phyloP scores from a whole-genome alignment of 2,797 vertebrate species.

The Myoxocephalus aenaeus region DNA sequence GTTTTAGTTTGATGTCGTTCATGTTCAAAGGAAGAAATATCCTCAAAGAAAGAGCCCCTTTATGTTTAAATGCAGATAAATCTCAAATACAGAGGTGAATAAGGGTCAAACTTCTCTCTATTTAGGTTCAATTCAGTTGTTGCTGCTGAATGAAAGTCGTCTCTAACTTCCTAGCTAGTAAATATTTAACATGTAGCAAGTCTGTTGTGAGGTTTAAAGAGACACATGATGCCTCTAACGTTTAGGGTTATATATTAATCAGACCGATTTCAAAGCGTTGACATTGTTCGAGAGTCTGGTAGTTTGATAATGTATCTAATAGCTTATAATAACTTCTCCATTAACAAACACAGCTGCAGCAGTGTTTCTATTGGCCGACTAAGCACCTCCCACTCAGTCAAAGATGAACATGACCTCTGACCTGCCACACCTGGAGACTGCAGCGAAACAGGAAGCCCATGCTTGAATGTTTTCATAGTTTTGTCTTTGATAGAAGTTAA shows the following conservation, averaged over 20 bases:
- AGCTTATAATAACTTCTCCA: too few species aligned
- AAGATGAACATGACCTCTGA: too few species aligned
- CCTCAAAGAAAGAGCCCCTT: not conserved
- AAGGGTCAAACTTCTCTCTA: not conserved
- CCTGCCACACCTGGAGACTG: too few species aligned
- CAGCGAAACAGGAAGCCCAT: too few species aligned
- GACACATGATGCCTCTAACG: not conserved
- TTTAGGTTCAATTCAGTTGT: not conserved
- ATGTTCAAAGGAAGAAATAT: conserved; percentile 19
- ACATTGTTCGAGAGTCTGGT: not conserved
- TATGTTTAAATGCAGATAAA: conserved; percentile 3
- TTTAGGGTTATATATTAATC: too few species aligned
- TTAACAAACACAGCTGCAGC: too few species aligned
- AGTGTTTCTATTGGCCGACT: too few species aligned
- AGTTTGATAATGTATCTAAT: too few species aligned
- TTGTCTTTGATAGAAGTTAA: too few species aligned
- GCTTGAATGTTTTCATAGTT: too few species aligned
- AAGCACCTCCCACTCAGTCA: too few species aligned
- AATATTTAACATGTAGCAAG: not conserved
- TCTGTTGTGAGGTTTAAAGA: not conserved
- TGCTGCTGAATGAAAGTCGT: not conserved
- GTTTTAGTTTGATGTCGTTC: conserved; percentile 25
- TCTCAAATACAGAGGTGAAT: not conserved
- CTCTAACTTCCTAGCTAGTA: not conserved
- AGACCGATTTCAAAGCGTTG: not conserved